Evolutionary conservation across 2,113 vertebrate genomes (phyloP), one percentile per base, ranked within the genome.

Genomic region (Scopus umbretta): DNA sequence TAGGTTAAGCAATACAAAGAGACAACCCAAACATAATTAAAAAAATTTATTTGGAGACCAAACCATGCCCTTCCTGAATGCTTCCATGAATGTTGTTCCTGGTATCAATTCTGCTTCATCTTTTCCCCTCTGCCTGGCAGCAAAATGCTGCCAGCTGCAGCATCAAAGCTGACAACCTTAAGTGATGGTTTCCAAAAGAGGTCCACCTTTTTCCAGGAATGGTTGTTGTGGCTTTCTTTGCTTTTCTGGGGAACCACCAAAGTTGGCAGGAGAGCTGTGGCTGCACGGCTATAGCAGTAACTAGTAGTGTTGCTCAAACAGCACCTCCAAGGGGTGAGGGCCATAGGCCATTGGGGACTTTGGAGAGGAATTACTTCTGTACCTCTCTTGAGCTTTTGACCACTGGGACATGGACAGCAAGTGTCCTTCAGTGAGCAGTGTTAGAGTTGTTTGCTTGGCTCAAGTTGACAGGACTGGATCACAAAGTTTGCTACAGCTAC

Each of bases 321-420:
- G 43, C 25, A 67, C 2, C 29, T 72, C 0, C 0, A 80, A 90
- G 43, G 10, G 8, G 2, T 16, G 6, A 91, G 16, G 6, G 29
- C 32, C 43, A 26, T 7, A 59, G 27, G 25, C 8, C 14, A 1
- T 7, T 0, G 0, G 11, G 40, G 9, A 30, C 38, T 59, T 8
- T 7, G 26, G 17, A 86, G 38, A 43, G 26, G 17, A 90, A 36
- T 67, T 14, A 11, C 7, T 42, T 67, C 14, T 58, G 42, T 55
- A 47, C 36, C 26, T 38, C 38, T 85, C 22, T 34, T 22, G 20
- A 80, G 43, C 26, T 80, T 62, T 59, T 71, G 26, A 29, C 23
- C 1, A 2, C 59, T 40, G 75, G 23, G 8, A 29, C 47, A 50
- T 27, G 14, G 30, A 55, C 17, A 82, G 25, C 19, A 59, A 59